A percentile compares a stretch with the other conserved stretches of the same genome.
phyloP scores from a whole-genome alignment of 2,888 invertebrate genomes.

The Tolmerus cingulatus region DNA sequence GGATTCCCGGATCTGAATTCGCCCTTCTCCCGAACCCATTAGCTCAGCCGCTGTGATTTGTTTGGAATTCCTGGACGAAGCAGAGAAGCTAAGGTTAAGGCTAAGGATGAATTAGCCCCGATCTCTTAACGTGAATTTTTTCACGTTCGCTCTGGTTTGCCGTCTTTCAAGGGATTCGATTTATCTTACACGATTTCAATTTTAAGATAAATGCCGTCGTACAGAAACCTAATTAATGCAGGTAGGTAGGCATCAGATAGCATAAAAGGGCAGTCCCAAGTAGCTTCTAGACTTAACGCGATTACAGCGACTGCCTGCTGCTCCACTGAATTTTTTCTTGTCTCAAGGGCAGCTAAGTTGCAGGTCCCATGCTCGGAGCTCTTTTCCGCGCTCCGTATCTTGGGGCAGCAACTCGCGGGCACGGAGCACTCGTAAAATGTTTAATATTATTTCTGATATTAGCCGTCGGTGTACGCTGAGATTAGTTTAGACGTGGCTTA shows the following conservation, averaged over 20 bases:
- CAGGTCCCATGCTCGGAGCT: background rate
- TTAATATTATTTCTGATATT: background rate
- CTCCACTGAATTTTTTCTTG: background rate
- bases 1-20: background rate
- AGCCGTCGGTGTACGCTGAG: background rate
- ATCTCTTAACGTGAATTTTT: background rate
- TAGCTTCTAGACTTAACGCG: constrained; percentile 4
- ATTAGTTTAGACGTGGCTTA: background rate
- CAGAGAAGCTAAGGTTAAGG: background rate
- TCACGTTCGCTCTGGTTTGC: background rate
- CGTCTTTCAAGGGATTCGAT: background rate
- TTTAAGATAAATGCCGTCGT: constrained; percentile 30
- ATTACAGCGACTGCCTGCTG: background rate
- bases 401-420: background rate
- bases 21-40: background rate
- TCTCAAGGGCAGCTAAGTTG: background rate
- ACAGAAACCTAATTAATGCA: constrained; percentile 32
- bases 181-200: constrained; percentile 30
- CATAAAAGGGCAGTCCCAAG: constrained; percentile 3
- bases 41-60: background rate
- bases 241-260: constrained; percentile 32
- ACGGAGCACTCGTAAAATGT: background rate
- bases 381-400: background rate
- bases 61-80: background rate
- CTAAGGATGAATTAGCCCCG: background rate